Evolutionary conservation across 2,888 invertebrate genomes (phyloP).

Genomic region (Cryptocheilus praepositus): DNA sequence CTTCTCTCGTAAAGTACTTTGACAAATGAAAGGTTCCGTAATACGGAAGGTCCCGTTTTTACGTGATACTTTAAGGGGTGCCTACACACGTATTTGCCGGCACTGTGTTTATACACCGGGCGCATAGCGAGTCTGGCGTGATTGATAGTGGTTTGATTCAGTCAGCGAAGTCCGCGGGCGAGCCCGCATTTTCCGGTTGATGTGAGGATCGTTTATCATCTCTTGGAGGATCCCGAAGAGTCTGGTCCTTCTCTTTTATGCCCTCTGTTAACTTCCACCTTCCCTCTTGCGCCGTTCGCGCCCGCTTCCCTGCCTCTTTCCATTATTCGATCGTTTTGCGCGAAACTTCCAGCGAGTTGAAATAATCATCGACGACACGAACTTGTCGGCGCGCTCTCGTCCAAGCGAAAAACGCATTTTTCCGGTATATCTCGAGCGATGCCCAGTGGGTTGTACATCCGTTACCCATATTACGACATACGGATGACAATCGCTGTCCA

Average conservation of each 20-base stretch:
- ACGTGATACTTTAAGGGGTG: conserved; percentile 31
- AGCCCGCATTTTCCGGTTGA: conserved; percentile 67
- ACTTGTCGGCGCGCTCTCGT: neutral
- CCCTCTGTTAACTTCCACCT: conserved; percentile 17
- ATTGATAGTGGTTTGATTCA: conserved; percentile 71
- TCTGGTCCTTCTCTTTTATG: conserved; percentile 14
- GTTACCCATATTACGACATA: conserved; percentile 11
- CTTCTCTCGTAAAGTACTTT: conserved; percentile 12
- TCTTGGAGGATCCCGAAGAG: conserved; percentile 36
- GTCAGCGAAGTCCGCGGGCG: conserved; percentile 57
- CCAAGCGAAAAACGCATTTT: neutral
- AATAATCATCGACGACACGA: conserved; percentile 7
- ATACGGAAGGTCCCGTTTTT: conserved; percentile 34
- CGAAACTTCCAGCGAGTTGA: conserved; percentile 12
- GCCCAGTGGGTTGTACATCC: conserved; percentile 9
- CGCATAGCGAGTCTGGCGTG: conserved; percentile 44
- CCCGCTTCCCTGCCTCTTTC: neutral
- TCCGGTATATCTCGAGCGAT: neutral
- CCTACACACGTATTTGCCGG: conserved; percentile 29
- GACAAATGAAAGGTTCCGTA: conserved; percentile 37
- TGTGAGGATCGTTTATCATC: conserved; percentile 68
- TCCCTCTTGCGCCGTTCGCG: neutral
- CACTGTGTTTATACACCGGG: conserved; percentile 22
- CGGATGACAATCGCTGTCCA: conserved; percentile 29
- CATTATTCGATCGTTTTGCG: neutral